phyloP scores from a whole-genome alignment of 2,888 invertebrate species.

The Nesidiocoris tenuis region DNA sequence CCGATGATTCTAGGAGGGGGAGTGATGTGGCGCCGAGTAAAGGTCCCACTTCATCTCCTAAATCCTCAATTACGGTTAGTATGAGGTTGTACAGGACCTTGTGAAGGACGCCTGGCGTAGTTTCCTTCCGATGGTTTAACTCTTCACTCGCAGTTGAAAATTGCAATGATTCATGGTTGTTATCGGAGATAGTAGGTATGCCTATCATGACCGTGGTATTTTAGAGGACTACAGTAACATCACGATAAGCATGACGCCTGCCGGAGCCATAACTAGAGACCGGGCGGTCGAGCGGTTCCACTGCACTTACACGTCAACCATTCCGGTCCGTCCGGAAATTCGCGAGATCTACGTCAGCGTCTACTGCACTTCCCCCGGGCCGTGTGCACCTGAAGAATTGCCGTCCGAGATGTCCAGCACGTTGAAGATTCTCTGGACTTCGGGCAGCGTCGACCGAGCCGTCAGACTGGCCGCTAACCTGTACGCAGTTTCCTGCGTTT shows the following conservation, averaged over 20 bases:
- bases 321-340: constrained; percentile 13
- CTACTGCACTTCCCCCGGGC: neutral
- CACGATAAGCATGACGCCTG: constrained; percentile 10
- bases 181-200: neutral
- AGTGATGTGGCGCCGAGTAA: too few relatives aligned
- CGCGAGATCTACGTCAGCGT: neutral
- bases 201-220: too few relatives aligned
- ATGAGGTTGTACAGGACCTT: too few relatives aligned
- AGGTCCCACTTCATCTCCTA: too few relatives aligned
- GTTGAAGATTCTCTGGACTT: neutral
- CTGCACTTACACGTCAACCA: constrained; percentile 10
- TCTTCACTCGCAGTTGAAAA: too few relatives aligned
- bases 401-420: neutral
- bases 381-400: neutral
- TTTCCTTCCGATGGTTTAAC: too few relatives aligned
- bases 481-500: neutral
- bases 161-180: neutral
- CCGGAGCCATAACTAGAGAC: neutral
- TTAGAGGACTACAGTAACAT: neutral
- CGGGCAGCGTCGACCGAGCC: neutral
- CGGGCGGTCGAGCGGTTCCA: neutral
- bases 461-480: neutral
- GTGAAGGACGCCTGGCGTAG: too few relatives aligned
- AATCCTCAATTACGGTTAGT: too few relatives aligned
- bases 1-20: too few relatives aligned